Evolutionary conservation across 2,113 vertebrate genomes (phyloP).

Genomic region (Craseonycteris thonglongyai): DNA sequence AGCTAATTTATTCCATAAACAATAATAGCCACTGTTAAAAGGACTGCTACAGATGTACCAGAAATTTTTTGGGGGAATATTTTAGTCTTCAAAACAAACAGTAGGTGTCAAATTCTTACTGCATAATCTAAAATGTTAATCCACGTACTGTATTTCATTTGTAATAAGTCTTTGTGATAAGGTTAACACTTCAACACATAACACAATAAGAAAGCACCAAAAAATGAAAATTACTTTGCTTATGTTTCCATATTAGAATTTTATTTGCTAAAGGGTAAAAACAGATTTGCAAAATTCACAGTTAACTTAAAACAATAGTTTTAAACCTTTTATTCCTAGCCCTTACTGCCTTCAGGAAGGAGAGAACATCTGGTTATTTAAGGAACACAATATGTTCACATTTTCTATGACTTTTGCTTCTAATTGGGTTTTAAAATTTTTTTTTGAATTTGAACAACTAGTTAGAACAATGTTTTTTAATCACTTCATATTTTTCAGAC

Average conservation of each 20-base stretch:
- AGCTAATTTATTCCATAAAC: conserved; percentile 38
- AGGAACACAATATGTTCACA: conserved; percentile 90
- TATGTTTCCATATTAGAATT: conserved; percentile 86
- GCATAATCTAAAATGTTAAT: conserved; percentile 72
- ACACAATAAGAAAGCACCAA: conserved; percentile 74
- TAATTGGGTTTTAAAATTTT: conserved; percentile 86
- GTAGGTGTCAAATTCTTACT: conserved; percentile 66
- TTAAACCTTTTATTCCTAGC: conserved; percentile 86
- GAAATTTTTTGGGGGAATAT: conserved; percentile 54
- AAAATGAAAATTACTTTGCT: conserved; percentile 84
- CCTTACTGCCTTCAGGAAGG: conserved; percentile 87
- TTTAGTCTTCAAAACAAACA: conserved; percentile 72
- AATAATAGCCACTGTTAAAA: conserved; percentile 28
- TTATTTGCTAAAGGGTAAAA: conserved; percentile 87
- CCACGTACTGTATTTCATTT: conserved; percentile 69
- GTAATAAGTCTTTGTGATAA: conserved; percentile 81
- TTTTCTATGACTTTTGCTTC: conserved; percentile 92
- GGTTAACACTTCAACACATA: conserved; percentile 75
- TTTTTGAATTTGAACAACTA: conserved; percentile 79
- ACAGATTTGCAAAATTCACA: conserved; percentile 87
- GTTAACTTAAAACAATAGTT: conserved; percentile 90
- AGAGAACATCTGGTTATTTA: conserved; percentile 90
- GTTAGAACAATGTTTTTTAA: conserved; percentile 83
- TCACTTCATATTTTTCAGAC: conserved; percentile 81
- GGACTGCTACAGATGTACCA: conserved; percentile 45